Evolutionary conservation across 2,113 vertebrate genomes (phyloP).

Genomic region (Eclectus roratus): DNA sequence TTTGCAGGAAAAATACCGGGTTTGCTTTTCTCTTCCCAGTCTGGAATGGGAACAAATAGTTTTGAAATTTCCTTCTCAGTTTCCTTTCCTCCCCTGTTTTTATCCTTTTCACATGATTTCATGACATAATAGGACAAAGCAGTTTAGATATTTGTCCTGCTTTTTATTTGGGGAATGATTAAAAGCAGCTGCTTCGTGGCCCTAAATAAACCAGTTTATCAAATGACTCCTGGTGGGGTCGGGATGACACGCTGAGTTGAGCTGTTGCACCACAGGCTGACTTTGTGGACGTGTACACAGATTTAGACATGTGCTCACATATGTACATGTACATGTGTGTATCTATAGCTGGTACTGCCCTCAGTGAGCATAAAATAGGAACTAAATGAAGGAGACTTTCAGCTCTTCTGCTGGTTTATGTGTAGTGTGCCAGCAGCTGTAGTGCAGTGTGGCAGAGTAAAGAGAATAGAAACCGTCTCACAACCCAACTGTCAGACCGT

Average conservation of each 20-base stretch:
- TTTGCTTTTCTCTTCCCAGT: conserved; percentile 34
- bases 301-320: background rate
- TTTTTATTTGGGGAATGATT: conserved; percentile 59
- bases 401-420: background rate
- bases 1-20: conserved; percentile 8
- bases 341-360: background rate
- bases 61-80: conserved; percentile 65
- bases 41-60: conserved; percentile 61
- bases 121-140: conserved; percentile 64
- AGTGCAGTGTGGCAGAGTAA: background rate
- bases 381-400: background rate
- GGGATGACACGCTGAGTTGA: background rate
- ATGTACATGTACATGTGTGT: fast-evolving
- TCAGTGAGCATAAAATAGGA: background rate
- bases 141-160: conserved; percentile 37
- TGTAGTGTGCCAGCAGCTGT: background rate
- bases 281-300: background rate
- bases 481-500: background rate
- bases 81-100: conserved; percentile 62
- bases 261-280: background rate
- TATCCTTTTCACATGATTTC: conserved; percentile 63
- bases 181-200: conserved; percentile 50
- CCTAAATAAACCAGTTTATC: conserved; percentile 35
- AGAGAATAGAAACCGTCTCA: background rate
- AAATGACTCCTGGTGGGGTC: background rate